Percentiles rank a stretch among this genome's conserved stretches.
Conservation (phyloP, 2,888 invertebrate species). For the Spisula solida region DNA sequence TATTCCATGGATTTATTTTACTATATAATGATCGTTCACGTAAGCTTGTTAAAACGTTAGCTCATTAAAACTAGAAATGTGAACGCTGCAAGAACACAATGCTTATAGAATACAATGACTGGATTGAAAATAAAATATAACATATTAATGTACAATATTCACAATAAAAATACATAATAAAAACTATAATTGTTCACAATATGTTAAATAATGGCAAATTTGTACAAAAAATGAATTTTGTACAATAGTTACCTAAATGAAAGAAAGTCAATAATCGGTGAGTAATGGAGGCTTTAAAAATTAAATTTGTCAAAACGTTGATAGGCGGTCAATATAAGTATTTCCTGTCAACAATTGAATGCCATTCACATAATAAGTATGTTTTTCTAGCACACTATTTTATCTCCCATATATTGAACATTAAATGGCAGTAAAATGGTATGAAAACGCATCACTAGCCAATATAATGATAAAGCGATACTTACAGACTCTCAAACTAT, state of each 20-base stretch:
- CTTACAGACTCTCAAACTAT: no score
- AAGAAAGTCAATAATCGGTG: background rate
- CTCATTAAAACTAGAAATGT: conserved; percentile 32
- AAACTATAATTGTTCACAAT: conserved; percentile 8
- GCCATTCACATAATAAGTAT: background rate
- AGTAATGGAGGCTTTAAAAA: background rate
- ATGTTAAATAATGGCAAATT: conserved; percentile 7
- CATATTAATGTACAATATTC: conserved; percentile 23
- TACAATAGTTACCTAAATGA: background rate
- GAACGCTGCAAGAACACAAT: conserved; percentile 37
- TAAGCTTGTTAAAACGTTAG: conserved; percentile 31
- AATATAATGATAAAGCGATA: no score
- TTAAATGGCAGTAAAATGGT: background rate
- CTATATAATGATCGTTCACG: conserved; percentile 46
- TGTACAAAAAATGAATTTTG: background rate
- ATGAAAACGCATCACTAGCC: background rate
- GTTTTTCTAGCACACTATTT: background rate
- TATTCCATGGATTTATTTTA: conserved; percentile 42
- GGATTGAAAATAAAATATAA: conserved; percentile 27
- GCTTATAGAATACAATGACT: conserved; percentile 33
- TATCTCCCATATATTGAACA: background rate
- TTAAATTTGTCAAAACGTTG: background rate
- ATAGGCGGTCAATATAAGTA: background rate
- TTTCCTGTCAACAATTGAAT: background rate
- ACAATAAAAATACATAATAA: conserved; percentile 17